A percentile compares a stretch with the other conserved stretches of the same genome.
Conservation (phyloP, 2,888 invertebrate species). For the Empis livida region DNA sequence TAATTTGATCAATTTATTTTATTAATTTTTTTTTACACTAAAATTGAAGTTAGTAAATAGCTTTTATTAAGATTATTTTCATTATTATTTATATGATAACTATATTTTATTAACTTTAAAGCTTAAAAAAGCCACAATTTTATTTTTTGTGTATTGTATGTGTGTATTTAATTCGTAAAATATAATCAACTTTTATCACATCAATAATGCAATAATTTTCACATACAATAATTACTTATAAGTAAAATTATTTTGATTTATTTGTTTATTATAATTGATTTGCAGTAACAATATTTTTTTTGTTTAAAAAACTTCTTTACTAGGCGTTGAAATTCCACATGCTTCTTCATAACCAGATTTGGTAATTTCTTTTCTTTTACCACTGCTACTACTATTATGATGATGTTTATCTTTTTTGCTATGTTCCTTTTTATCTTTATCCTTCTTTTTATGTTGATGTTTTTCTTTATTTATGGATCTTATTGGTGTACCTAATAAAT, state of each 20-base stretch:
- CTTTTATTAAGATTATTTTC: too few relatives aligned
- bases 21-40: too few relatives aligned
- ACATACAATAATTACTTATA: background rate
- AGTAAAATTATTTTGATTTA: background rate
- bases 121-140: slow-evolving; percentile 4
- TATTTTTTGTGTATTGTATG: background rate
- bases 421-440: slow-evolving; percentile 18
- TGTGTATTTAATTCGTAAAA: background rate
- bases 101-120: slow-evolving; percentile 10
- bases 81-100: too few relatives aligned
- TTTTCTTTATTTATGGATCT: slow-evolving; percentile 25
- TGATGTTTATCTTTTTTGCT: slow-evolving; percentile 16
- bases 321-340: slow-evolving; percentile 80
- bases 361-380: slow-evolving; percentile 31
- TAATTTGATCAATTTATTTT: too few relatives aligned
- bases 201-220: background rate
- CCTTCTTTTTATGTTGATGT: slow-evolving; percentile 30
- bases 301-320: slow-evolving; percentile 67
- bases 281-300: background rate
- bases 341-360: slow-evolving; percentile 80
- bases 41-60: too few relatives aligned
- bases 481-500: slow-evolving; percentile 31
- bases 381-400: slow-evolving; percentile 12
- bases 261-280: too few relatives aligned
- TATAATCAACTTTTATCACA: background rate